These are phyloP conservation scores for Meliscaeva auricollis DNA, from an alignment of 2,888 invertebrate genomes.

Conservation along the genomic window DNA sequence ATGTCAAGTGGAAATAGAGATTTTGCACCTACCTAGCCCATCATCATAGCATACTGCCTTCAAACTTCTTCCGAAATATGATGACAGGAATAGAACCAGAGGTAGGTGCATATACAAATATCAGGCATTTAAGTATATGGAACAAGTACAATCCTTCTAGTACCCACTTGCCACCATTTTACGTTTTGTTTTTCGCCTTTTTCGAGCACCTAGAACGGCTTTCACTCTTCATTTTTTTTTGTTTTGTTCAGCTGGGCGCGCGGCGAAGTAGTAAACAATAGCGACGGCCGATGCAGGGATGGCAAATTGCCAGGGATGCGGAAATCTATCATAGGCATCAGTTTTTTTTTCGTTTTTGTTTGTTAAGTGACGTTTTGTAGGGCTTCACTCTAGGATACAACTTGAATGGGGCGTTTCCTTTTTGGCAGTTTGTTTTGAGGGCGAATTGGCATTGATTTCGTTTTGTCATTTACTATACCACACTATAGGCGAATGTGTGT, in stretches of 20 bases:
- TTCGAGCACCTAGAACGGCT: slow-evolving; percentile 39
- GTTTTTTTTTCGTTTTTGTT: not conserved
- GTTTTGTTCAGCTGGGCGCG: too few species aligned
- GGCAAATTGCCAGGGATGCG: slow-evolving; percentile 65
- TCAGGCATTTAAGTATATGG: slow-evolving; percentile 22
- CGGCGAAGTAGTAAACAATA: slow-evolving; percentile 58
- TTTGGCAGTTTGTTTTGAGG: slow-evolving; percentile 28
- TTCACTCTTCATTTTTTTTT: slow-evolving; percentile 36
- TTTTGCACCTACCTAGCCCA: not conserved
- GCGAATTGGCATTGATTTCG: slow-evolving; percentile 28
- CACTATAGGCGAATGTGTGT: not conserved
- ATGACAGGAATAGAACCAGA: slow-evolving; percentile 26
- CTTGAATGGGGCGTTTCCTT: slow-evolving; percentile 47
- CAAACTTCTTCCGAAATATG: not conserved
- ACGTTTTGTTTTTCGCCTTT: slow-evolving; percentile 1
- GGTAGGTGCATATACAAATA: slow-evolving; percentile 37
- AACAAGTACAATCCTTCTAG: slow-evolving; percentile 35
- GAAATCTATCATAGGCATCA: slow-evolving; percentile 60
- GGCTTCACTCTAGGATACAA: slow-evolving; percentile 1
- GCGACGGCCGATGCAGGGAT: slow-evolving; percentile 11
- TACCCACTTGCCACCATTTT: slow-evolving; percentile 51
- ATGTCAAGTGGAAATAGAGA: slow-evolving; percentile 34
- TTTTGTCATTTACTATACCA: not conserved
- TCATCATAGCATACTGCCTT: too few species aligned
- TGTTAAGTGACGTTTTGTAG: slow-evolving; percentile 29